Conservation (phyloP, 2,797 vertebrate genomes). For the Danio kyathit region DNA sequence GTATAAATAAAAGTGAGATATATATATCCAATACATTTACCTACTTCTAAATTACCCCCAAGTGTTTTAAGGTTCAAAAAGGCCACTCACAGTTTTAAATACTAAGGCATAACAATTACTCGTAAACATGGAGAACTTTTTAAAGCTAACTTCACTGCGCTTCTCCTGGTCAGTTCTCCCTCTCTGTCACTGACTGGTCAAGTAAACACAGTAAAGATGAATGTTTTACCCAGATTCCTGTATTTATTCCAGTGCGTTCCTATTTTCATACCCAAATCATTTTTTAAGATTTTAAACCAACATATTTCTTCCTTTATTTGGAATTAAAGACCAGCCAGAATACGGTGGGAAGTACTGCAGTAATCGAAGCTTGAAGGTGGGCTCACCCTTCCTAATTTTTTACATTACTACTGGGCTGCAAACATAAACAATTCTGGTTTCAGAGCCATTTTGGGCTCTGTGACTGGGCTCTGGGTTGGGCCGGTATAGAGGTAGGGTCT, state of each 20-base stretch:
- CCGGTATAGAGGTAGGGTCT: neutral
- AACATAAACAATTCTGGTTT: neutral
- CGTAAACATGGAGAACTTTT: neutral
- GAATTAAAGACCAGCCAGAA: too few relatives aligned
- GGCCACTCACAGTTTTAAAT: neutral
- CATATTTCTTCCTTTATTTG: too few relatives aligned
- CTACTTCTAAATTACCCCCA: neutral
- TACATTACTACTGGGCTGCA: neutral
- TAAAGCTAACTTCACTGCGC: too few relatives aligned
- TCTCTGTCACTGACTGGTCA: too few relatives aligned
- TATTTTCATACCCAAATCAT: too few relatives aligned
- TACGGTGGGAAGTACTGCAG: too few relatives aligned
- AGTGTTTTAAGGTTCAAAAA: neutral
- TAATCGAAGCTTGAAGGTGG: too few relatives aligned
- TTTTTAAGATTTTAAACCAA: too few relatives aligned
- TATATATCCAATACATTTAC: neutral
- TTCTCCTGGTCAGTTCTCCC: too few relatives aligned
- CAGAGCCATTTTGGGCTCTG: neutral
- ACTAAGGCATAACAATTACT: neutral
- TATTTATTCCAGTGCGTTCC: too few relatives aligned
- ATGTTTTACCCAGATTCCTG: too few relatives aligned
- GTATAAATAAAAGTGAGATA: constrained; percentile 5
- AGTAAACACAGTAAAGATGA: too few relatives aligned
- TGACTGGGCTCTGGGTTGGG: neutral
- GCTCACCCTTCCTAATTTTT: neutral